Evolutionary conservation across 2,113 vertebrate species (phyloP).

Genomic region (Bos indicus): DNA sequence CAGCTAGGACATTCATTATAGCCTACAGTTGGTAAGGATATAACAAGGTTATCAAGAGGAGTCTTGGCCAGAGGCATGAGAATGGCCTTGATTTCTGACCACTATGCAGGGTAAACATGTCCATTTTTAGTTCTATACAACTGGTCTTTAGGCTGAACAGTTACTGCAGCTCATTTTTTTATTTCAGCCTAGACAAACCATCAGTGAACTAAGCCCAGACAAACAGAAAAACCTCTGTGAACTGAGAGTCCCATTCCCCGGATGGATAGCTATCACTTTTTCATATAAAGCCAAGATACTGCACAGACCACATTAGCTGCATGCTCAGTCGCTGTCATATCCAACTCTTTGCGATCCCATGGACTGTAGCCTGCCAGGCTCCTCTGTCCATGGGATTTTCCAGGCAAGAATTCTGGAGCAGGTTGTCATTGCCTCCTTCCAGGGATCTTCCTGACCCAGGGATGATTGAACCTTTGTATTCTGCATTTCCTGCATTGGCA

Average conservation of each 20-base stretch:
- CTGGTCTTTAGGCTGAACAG: background rate
- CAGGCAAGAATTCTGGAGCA: background rate
- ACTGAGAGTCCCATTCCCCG: background rate
- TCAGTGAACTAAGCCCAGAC: background rate
- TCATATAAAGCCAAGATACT: background rate
- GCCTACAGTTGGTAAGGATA: background rate
- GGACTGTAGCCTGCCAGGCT: background rate
- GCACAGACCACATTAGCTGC: background rate
- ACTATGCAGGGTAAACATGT: background rate
- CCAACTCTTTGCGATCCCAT: background rate
- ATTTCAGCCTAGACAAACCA: background rate
- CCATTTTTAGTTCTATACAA: background rate
- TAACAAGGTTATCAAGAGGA: background rate
- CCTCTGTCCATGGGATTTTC: background rate
- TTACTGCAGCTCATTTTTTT: background rate
- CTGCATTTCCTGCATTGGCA: background rate
- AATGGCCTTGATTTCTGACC: background rate
- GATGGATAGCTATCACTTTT: background rate
- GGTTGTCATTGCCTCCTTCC: background rate
- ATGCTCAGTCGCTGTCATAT: background rate
- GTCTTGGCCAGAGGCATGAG: background rate
- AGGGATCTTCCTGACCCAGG: background rate
- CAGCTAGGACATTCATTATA: background rate
- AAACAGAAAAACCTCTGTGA: background rate
- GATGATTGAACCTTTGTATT: background rate